Evolutionary conservation across 1,140 invertebrate genomes (phyloP), one percentile per base, ranked within the genome.

Genomic region (Listronotus oregonensis): DNA sequence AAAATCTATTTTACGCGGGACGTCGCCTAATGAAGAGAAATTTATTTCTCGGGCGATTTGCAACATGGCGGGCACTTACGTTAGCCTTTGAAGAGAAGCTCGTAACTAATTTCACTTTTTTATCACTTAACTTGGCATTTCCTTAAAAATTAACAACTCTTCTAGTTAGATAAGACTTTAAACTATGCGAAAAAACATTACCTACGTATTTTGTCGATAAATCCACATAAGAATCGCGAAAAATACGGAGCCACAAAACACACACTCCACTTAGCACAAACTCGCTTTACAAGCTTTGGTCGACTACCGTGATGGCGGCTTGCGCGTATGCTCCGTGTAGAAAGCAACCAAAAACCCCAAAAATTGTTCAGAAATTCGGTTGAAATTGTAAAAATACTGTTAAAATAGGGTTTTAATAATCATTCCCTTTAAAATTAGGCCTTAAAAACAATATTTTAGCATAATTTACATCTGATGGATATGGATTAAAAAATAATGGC

Each of bases 241-340:
- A 77, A 77, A 78, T 76, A 75, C 71, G 74, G 76, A 79, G 75
- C 70, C 72, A 77, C 78, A 79, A 76, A 71, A 74, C 76, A 77
- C 73, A 69, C 77, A 78, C 74, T 73, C 67, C 76, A 78, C 77
- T 76, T 73, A 73, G 70, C 70, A 76, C 76, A 69, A 70, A 73
- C 73, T 73, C 72, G 74, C 73, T 78, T 73, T 70, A 74, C 73
- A 77, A 77, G 75, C 77, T 75, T 73, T 71, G 73, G 67, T 71
- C 70, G 69, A 75, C 71, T 73, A 68, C 71, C 73, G 75, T 77
- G 76, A 79, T 79, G 77, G 77, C 77, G 66, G 77, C 69, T 73
- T 39, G 47, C 27, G 40, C 50, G 55, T 64, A 50, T 34, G 47
- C 65, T 61, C 55, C 50, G 63, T 37, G 47, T 46, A 11, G 47